Evolutionary conservation across 2,888 invertebrate genomes (phyloP).

Genomic region (Drosophila melanosoma): DNA sequence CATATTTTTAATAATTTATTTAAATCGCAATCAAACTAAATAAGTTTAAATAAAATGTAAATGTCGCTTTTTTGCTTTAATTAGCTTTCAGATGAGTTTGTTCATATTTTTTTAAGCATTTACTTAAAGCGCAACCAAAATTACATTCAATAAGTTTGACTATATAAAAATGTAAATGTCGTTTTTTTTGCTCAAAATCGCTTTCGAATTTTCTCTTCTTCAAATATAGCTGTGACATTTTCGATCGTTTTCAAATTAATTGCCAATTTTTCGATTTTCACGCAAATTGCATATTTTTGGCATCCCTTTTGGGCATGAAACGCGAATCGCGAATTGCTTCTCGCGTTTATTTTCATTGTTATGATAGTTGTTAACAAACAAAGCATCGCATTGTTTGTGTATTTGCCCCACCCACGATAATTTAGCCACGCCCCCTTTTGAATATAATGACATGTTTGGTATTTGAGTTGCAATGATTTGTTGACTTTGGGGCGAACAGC

Average conservation of each 20-base stretch:
- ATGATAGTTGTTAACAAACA: constrained; percentile 43
- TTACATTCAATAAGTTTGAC: no score
- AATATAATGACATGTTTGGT: constrained; percentile 34
- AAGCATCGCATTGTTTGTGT: constrained; percentile 16
- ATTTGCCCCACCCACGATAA: neutral
- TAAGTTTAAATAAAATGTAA: no score
- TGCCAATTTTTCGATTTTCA: constrained; percentile 61
- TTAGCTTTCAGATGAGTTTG: no score
- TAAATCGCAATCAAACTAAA: neutral
- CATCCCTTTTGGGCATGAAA: constrained; percentile 48
- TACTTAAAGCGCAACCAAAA: no score
- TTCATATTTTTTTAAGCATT: no score
- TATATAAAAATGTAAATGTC: no score
- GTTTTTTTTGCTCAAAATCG: no score
- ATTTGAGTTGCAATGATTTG: constrained; percentile 74
- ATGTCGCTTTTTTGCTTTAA: no score
- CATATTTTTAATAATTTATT: neutral
- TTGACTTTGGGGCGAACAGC: constrained; percentile 75
- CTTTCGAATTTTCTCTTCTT: neutral
- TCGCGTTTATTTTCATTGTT: constrained; percentile 24
- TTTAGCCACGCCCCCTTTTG: neutral
- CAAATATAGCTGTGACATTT: constrained; percentile 7
- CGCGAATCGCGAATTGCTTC: constrained; percentile 5
- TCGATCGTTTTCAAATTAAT: constrained; percentile 67
- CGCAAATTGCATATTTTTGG: constrained; percentile 69